Evolutionary conservation across 37 sponge, comb jelly and placozoan genomes (phyloP).

Genomic region (Halichondria panicea): DNA sequence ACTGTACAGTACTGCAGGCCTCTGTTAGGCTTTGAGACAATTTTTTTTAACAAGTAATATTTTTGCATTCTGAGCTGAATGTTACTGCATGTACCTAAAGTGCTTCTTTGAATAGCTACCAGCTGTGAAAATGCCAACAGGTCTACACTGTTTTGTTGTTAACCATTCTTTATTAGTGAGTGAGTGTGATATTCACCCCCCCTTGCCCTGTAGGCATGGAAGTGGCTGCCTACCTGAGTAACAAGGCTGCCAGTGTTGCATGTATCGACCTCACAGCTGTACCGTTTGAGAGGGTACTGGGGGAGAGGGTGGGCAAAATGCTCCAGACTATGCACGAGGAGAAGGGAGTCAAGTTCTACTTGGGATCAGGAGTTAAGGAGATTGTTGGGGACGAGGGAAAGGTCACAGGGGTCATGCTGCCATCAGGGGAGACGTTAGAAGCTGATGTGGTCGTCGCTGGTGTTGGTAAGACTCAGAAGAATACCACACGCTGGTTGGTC

Average conservation of each 20-base stretch:
- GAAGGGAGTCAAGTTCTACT: constrained; percentile 80
- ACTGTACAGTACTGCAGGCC: neutral
- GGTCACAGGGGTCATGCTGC: constrained; percentile 65
- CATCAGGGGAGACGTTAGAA: constrained; percentile 66
- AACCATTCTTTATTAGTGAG: too few relatives aligned
- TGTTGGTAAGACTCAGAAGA: constrained; percentile 42
- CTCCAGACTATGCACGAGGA: constrained; percentile 76
- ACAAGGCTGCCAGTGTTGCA: constrained; percentile 74
- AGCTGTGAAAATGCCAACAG: too few relatives aligned
- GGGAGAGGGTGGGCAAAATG: constrained; percentile 56
- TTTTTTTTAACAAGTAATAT: too few relatives aligned
- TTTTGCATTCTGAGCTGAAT: too few relatives aligned
- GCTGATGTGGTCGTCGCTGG: constrained; percentile 78
- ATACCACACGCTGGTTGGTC: too few relatives aligned
- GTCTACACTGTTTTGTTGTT: too few relatives aligned
- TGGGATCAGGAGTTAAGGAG: constrained; percentile 69
- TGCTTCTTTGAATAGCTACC: too few relatives aligned
- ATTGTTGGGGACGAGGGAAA: constrained; percentile 73
- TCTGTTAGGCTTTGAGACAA: too few relatives aligned
- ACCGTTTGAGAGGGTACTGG: constrained; percentile 82
- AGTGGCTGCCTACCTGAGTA: constrained; percentile 67
- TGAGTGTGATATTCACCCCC: neutral
- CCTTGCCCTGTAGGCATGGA: constrained; percentile 73
- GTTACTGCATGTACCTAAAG: too few relatives aligned
- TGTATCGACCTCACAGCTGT: constrained; percentile 70